Evolutionary conservation across 1,140 invertebrate genomes (phyloP).

Genomic region (Drosophila seguyi): DNA sequence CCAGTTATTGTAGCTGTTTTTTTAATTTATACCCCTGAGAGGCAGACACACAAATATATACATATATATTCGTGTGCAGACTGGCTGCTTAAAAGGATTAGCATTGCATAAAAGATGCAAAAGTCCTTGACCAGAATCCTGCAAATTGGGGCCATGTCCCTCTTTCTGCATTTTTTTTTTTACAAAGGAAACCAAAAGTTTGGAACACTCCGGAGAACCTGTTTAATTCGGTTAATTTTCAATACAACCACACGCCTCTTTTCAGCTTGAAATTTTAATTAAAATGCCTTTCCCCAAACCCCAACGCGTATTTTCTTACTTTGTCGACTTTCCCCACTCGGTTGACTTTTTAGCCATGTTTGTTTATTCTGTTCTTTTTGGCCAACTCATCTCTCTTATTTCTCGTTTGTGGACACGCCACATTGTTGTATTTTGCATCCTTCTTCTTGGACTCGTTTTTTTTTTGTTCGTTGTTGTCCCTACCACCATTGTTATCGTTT

Average conservation of each 20-base stretch:
- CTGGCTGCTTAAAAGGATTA: constrained; percentile 63
- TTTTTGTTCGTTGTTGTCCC: constrained; percentile 1
- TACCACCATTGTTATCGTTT: constrained; percentile 17
- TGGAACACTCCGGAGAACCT: background rate
- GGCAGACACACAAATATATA: background rate
- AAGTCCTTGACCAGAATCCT: constrained; percentile 65
- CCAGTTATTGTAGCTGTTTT: constrained; percentile 22
- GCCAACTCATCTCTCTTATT: constrained; percentile 17
- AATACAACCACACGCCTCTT: background rate
- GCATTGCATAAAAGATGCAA: constrained; percentile 48
- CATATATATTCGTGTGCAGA: background rate
- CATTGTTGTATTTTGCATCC: constrained; percentile 19
- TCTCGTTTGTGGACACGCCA: constrained; percentile 15
- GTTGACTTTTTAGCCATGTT: constrained; percentile 18
- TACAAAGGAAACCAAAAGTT: background rate
- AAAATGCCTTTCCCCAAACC: background rate
- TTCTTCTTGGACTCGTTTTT: constrained; percentile 9
- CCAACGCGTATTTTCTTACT: background rate
- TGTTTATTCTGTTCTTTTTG: constrained; percentile 9
- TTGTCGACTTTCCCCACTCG: background rate
- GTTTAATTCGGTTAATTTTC: constrained; percentile 8
- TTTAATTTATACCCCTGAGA: constrained; percentile 68
- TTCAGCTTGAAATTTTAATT: constrained; percentile 3
- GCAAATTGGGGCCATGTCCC: constrained; percentile 15
- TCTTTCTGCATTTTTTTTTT: background rate